phyloP scores from a whole-genome alignment of 2,888 invertebrate species.

The Thyatira batis region DNA sequence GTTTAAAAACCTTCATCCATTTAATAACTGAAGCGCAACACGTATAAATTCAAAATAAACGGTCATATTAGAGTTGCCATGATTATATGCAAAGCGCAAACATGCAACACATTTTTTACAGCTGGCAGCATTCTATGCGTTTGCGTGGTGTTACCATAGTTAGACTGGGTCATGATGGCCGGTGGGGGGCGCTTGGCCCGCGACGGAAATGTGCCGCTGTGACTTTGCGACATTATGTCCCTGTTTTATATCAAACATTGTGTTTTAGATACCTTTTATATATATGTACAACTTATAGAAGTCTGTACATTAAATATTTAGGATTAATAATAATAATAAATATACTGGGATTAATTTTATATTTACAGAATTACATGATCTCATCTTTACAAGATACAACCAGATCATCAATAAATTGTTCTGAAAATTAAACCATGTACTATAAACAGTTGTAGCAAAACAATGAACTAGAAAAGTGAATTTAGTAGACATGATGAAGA shows the following conservation, averaged over 20 bases:
- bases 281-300: background rate
- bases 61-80: background rate
- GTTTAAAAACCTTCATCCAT: background rate
- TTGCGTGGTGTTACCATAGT: slow-evolving; percentile 65
- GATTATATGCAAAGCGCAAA: slow-evolving; percentile 22
- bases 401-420: background rate
- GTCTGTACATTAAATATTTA: too few relatives aligned
- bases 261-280: background rate
- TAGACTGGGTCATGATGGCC: slow-evolving; percentile 72
- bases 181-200: slow-evolving; percentile 55
- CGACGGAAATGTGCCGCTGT: slow-evolving; percentile 71
- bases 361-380: too few relatives aligned
- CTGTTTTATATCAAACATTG: slow-evolving; percentile 41
- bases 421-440: too few relatives aligned
- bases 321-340: too few relatives aligned
- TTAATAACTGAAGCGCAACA: background rate
- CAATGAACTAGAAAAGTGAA: too few relatives aligned
- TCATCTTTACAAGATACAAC: too few relatives aligned
- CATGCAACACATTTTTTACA: slow-evolving; percentile 28
- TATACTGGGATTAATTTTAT: too few relatives aligned
- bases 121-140: slow-evolving; percentile 44
- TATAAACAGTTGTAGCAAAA: too few relatives aligned
- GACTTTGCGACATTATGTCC: slow-evolving; percentile 77
- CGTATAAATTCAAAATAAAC: background rate
- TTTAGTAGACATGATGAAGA: too few relatives aligned